Conservation (phyloP, 2,113 vertebrate species). For the Lophius piscatorius region DNA sequence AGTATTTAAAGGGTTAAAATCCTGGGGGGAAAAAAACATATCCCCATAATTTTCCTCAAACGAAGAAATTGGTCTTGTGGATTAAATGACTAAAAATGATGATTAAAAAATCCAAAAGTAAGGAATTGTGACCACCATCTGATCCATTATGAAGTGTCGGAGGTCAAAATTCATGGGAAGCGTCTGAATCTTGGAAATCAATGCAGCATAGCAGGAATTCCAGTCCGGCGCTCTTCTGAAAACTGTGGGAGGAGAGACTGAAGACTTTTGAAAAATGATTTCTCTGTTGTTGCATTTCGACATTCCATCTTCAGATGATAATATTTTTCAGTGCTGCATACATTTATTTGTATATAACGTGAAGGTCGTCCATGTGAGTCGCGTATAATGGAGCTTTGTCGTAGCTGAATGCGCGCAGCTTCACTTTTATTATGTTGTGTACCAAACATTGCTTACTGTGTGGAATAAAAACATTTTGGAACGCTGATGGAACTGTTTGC, state of each 20-base stretch:
- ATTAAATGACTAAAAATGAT: too few species aligned
- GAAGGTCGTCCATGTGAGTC: background rate
- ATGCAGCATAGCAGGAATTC: slow-evolving; percentile 63
- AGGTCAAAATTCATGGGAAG: slow-evolving; percentile 32
- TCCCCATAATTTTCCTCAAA: too few species aligned
- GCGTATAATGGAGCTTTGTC: background rate
- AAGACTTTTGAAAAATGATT: slow-evolving; percentile 7
- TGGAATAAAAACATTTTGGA: background rate
- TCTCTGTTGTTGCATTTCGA: slow-evolving; percentile 22
- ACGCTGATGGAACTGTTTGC: background rate
- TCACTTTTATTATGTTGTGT: too few species aligned
- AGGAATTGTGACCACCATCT: background rate
- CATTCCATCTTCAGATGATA: slow-evolving; percentile 9
- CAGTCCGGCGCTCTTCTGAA: slow-evolving; percentile 56
- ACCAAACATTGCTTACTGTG: too few species aligned
- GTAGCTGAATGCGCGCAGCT: too few species aligned
- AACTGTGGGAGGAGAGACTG: slow-evolving; percentile 41
- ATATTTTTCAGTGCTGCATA: background rate
- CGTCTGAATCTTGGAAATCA: slow-evolving; percentile 39
- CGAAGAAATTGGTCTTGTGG: too few species aligned
- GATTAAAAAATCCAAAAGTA: too few species aligned
- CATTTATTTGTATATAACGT: background rate
- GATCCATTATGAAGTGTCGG: slow-evolving; percentile 2
- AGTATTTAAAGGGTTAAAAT: too few species aligned
- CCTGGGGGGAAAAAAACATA: too few species aligned